phyloP scores from a whole-genome alignment of 2,888 invertebrate species.

The Hyposoter didymator region DNA sequence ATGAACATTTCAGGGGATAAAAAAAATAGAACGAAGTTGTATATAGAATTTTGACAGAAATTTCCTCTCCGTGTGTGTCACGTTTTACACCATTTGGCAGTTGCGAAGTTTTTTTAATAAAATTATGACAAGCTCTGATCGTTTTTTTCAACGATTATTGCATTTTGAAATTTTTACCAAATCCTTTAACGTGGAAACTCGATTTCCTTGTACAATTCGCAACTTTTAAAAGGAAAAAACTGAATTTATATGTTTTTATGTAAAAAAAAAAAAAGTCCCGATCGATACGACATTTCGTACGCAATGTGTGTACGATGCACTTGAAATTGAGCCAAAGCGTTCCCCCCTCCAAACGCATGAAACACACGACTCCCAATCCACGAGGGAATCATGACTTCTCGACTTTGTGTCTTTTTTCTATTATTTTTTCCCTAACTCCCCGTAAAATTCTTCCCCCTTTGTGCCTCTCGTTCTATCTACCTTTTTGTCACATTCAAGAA shows the following conservation, averaged over 20 bases:
- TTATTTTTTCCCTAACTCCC: neutral
- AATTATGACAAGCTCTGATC: neutral
- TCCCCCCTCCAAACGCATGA: constrained; percentile 47
- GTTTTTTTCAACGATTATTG: neutral
- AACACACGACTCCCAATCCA: constrained; percentile 9
- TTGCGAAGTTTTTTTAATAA: neutral
- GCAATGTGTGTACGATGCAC: constrained; percentile 60
- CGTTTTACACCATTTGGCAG: too few relatives aligned
- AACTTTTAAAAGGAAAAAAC: neutral
- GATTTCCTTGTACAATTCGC: neutral
- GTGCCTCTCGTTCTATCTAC: constrained; percentile 9
- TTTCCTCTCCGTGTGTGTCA: too few relatives aligned
- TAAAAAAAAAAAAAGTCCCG: neutral
- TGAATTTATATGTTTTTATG: neutral
- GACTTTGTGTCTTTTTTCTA: constrained; percentile 9
- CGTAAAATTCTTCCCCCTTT: neutral
- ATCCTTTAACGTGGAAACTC: neutral
- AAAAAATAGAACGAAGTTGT: too few relatives aligned
- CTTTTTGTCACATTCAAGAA: neutral
- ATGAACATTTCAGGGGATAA: neutral
- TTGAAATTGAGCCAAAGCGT: constrained; percentile 65
- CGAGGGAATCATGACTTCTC: constrained; percentile 35
- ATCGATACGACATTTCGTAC: constrained; percentile 37
- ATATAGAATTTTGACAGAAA: too few relatives aligned
- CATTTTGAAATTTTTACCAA: neutral